Evolutionary conservation across 37 sponge, comb jelly and placozoan species (phyloP), one percentile per base, ranked within the genome.

Genomic region (Aphrocallistes beatrix): DNA sequence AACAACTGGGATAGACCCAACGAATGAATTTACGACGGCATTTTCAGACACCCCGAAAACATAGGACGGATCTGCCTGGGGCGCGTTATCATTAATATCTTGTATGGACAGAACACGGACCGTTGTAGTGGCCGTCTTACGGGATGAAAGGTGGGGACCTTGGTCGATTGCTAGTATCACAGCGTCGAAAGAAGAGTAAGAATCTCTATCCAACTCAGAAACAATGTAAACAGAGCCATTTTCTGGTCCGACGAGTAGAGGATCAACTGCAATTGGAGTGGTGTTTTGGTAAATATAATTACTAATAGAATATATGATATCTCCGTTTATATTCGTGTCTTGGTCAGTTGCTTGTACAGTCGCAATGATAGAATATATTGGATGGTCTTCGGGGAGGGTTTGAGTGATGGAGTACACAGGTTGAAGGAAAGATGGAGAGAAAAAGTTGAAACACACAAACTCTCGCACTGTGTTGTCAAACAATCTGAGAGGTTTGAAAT

Each of bases 301-400:
- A 13, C n/a, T 60, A 32, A 60, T 60, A 13, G 75, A 60, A 30
- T 60, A 60, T 60, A 10, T 23, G 8, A 86, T 37, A 81, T 28
- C 82, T 6, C 45, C 82, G 36, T 86, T 86, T 13, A 39, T 81
- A 10, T 39, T 39, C 0, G 39, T 39, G 48, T 86, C 86, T 6
- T 0, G 37, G 38, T 86, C 86, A 40, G 86, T 81, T 10, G 86
- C 86, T 38, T 40, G 39, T 36, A 86, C 82, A 10, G 48, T 40
- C 34, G 10, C 75, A 19, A 60, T 60, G 1, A 60, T 6, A 30
- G 75, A 60, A 60, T 60, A 25, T 8, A 60, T 60, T 8, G 75
- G 75, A 60, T 60, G 75, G 34, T 60, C 34, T 28, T 60, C 75
- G 3, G 75, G 34, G 8, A 60, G 21, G 8, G 75, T 21, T 32